A percentile compares a stretch with the other conserved stretches of the same genome.
These are phyloP conservation scores for Drosophila guanche DNA, from an alignment of 1,140 invertebrate species.

Conservation along the genomic window DNA sequence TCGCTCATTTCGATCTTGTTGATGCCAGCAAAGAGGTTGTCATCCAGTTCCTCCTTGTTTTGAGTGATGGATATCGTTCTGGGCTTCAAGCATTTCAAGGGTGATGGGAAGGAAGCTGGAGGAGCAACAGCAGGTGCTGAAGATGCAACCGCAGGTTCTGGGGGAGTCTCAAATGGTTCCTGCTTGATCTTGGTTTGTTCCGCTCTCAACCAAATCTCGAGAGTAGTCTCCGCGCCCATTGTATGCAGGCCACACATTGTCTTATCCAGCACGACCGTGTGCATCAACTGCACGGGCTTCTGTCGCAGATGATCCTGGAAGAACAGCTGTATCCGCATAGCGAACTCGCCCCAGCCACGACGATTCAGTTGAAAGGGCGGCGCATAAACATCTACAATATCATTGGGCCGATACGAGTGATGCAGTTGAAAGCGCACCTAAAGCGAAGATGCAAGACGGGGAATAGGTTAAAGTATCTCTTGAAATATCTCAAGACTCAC, in stretches of 20 bases:
- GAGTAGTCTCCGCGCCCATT: conserved; percentile 90
- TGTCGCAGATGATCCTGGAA: conserved; percentile 89
- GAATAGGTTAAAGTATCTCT: neutral
- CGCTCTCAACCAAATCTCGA: conserved; percentile 88
- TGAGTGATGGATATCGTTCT: conserved; percentile 67
- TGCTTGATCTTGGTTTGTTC: conserved; percentile 42
- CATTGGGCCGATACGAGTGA: conserved; percentile 94
- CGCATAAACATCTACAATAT: conserved; percentile 91
- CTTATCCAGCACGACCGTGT: conserved; percentile 92
- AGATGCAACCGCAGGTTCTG: neutral
- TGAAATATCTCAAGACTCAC: conserved; percentile 16
- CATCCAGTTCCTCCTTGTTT: conserved; percentile 76
- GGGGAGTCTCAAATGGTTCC: neutral
- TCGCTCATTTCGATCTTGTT: conserved; percentile 64
- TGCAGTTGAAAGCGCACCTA: conserved; percentile 91
- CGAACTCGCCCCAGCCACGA: conserved; percentile 96
- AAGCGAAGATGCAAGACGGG: neutral
- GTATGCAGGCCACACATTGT: conserved; percentile 94
- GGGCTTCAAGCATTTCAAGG: conserved; percentile 28
- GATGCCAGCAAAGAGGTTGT: conserved; percentile 71
- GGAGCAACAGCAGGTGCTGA: neutral
- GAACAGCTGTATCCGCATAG: conserved; percentile 90
- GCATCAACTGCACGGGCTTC: conserved; percentile 91
- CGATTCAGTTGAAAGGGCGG: conserved; percentile 92
- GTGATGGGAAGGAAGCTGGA: neutral